These are phyloP conservation scores for Linnaemya vulpina DNA, from an alignment of 2,888 invertebrate species.

Conservation along the genomic window DNA sequence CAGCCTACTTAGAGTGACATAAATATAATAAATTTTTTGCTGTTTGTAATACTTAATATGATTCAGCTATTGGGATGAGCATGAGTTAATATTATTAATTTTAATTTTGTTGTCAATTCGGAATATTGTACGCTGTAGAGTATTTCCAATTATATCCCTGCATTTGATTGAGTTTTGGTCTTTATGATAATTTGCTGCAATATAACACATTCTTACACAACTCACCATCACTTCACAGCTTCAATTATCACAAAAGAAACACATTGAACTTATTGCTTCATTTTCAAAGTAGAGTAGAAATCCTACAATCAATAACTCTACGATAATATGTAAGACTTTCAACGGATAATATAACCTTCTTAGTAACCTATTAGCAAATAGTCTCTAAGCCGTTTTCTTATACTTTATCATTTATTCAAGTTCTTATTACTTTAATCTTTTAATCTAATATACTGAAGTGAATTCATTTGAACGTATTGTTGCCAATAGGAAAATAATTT, in stretches of 20 bases:
- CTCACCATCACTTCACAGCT: too few species aligned
- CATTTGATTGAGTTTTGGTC: too few species aligned
- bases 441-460: constrained; percentile 45
- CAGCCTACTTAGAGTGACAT: too few species aligned
- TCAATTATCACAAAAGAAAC: neutral
- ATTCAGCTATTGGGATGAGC: too few species aligned
- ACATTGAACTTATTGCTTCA: neutral
- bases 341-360: neutral
- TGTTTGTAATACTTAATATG: too few species aligned
- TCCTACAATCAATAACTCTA: neutral
- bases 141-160: neutral
- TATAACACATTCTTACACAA: too few species aligned
- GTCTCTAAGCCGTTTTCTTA: neutral
- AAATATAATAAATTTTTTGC: too few species aligned
- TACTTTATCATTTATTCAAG: constrained; percentile 13
- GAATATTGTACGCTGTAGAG: too few species aligned
- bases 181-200: too few species aligned
- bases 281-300: neutral
- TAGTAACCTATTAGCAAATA: constrained; percentile 27
- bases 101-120: too few species aligned
- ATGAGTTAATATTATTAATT: too few species aligned
- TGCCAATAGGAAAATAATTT: constrained; percentile 59
- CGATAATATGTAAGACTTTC: neutral
- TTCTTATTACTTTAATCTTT: constrained; percentile 52
- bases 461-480: constrained; percentile 24